Conservation (phyloP, 2,113 vertebrate species). For the Antechinus flavipes region DNA sequence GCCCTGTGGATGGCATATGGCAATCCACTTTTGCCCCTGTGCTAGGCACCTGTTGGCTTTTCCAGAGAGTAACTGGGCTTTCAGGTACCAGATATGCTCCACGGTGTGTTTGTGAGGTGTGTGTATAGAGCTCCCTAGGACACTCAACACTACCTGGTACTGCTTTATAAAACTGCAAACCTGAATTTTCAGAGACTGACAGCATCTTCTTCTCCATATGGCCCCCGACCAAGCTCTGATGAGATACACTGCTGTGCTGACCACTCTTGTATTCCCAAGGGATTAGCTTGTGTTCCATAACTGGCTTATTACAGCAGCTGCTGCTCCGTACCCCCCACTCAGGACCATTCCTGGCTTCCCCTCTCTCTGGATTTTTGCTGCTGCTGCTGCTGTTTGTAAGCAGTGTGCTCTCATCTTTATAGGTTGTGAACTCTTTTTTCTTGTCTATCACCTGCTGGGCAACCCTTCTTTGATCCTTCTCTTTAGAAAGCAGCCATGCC, state of each 20-base stretch:
- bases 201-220: not conserved
- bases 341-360: not conserved
- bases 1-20: not conserved
- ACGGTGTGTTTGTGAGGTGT: not conserved
- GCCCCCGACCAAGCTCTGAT: not conserved
- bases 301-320: not conserved
- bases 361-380: not conserved
- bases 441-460: rapidly evolving
- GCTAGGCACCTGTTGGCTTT: not conserved
- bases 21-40: not conserved
- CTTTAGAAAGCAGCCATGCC: not conserved
- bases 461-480: not conserved
- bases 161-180: not conserved
- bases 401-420: rapidly evolving
- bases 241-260: not conserved
- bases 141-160: not conserved
- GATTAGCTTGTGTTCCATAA: not conserved
- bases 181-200: not conserved
- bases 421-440: not conserved
- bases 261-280: not conserved
- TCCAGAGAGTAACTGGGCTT: not conserved
- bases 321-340: not conserved
- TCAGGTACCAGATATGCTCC: not conserved
- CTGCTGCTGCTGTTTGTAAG: not conserved
- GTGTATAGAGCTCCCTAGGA: not conserved